These are phyloP conservation scores for Triops longicaudatus DNA, from an alignment of 1,140 invertebrate genomes.

Conservation along the genomic window DNA sequence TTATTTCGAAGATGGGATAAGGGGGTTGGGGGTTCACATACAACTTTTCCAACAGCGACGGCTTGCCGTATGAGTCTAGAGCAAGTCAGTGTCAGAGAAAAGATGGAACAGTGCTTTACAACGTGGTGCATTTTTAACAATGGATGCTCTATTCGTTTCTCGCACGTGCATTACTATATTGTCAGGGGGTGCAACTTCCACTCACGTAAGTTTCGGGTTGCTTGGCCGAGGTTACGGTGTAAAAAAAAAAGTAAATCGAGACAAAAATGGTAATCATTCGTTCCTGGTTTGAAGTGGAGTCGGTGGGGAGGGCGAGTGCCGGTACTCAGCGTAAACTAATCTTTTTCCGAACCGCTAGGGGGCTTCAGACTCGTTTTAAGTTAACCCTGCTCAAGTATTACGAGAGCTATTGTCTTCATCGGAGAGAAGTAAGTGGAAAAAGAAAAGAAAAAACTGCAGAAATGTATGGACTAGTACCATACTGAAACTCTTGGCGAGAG, in stretches of 20 bases:
- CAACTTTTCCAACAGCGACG: no score
- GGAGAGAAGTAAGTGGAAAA: no score
- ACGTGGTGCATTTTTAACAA: background rate
- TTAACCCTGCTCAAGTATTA: no score
- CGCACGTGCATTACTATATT: background rate
- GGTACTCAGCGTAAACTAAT: no score
- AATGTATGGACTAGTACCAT: background rate
- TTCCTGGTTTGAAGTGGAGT: no score
- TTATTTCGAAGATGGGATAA: background rate
- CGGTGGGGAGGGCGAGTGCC: no score
- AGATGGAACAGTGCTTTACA: constrained; percentile 11
- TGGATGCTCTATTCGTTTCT: background rate
- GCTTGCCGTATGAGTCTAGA: no score
- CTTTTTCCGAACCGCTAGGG: no score
- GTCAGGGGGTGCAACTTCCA: background rate
- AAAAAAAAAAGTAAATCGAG: background rate
- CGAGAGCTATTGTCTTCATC: no score
- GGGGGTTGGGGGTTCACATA: background rate
- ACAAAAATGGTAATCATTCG: no score
- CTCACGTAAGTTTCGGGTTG: background rate
- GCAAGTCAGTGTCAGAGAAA: background rate
- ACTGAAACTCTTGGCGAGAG: background rate
- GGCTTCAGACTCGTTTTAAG: no score
- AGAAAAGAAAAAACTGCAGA: no score
- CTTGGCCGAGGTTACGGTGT: background rate